Percentiles rank a stretch among this genome's conserved stretches.
Evolutionary conservation across 2,113 vertebrate genomes (phyloP).

Genomic region (Ctenomys sociabilis): DNA sequence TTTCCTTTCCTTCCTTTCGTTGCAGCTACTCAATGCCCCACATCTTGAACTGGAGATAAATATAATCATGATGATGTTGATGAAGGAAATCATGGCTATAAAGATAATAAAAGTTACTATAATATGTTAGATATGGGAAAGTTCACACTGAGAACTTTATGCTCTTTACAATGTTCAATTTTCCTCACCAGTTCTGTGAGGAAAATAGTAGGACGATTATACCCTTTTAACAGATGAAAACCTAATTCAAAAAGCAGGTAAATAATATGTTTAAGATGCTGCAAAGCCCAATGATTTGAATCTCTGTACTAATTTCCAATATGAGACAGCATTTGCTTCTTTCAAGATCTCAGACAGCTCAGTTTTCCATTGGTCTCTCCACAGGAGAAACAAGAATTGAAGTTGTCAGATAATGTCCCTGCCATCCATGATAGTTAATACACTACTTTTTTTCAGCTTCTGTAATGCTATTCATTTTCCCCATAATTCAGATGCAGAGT

Average conservation of each 20-base stretch:
- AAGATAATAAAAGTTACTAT: not conserved
- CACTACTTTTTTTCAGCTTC: not conserved
- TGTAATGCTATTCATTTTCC: too few relatives aligned
- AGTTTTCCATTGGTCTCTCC: not conserved
- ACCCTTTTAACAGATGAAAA: not conserved
- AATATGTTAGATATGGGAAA: not conserved
- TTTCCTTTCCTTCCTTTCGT: not conserved
- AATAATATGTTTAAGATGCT: not conserved
- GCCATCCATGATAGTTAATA: not conserved
- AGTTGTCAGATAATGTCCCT: not conserved
- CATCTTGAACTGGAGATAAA: not conserved
- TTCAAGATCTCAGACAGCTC: not conserved
- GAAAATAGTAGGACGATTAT: not conserved
- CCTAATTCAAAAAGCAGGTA: not conserved
- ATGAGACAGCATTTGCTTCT: not conserved
- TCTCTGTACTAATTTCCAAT: accelerated
- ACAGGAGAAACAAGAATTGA: too few relatives aligned
- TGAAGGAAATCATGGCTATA: not conserved
- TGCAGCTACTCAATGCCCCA: not conserved
- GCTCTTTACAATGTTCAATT: not conserved
- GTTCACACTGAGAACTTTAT: not conserved
- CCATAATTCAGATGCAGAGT: not conserved
- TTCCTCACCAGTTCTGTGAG: not conserved
- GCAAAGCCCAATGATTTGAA: not conserved
- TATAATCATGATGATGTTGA: not conserved